Evolutionary conservation across 2,797 vertebrate genomes (phyloP).

Genomic region (Hippocampus kuda): DNA sequence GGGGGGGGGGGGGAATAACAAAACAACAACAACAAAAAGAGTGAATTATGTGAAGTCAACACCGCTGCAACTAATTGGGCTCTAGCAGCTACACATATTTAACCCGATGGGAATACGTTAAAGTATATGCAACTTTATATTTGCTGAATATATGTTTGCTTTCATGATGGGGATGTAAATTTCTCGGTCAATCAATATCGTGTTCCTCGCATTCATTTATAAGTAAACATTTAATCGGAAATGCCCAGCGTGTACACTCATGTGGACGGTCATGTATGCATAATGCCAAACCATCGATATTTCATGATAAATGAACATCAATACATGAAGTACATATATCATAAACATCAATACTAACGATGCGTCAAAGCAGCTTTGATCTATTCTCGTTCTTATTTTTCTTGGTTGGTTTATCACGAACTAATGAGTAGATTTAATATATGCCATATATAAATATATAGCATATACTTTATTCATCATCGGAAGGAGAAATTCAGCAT

Average conservation of each 20-base stretch:
- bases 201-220: not conserved
- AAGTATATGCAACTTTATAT: not conserved
- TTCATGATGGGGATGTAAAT: not conserved
- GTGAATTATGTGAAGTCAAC: not conserved
- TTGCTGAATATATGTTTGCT: not conserved
- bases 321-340: not conserved
- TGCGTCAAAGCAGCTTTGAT: slow-evolving; percentile 21
- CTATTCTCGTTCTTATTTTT: not conserved
- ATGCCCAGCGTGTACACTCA: not conserved
- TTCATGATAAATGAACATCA: not conserved
- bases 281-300: not conserved
- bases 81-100: not conserved
- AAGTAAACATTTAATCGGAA: not conserved
- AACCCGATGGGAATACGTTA: not conserved
- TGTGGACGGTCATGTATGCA: not conserved
- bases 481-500: not conserved
- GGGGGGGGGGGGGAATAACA: too few relatives aligned
- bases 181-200: not conserved
- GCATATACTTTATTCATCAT: not conserved
- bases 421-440: too few relatives aligned
- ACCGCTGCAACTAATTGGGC: not conserved
- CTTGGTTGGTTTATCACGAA: not conserved
- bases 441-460: not conserved
- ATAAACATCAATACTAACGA: slow-evolving; percentile 26
- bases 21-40: not conserved